Percentiles rank a stretch among this genome's conserved stretches.
phyloP scores from a whole-genome alignment of 1,140 invertebrate species.

The Formica exsecta region DNA sequence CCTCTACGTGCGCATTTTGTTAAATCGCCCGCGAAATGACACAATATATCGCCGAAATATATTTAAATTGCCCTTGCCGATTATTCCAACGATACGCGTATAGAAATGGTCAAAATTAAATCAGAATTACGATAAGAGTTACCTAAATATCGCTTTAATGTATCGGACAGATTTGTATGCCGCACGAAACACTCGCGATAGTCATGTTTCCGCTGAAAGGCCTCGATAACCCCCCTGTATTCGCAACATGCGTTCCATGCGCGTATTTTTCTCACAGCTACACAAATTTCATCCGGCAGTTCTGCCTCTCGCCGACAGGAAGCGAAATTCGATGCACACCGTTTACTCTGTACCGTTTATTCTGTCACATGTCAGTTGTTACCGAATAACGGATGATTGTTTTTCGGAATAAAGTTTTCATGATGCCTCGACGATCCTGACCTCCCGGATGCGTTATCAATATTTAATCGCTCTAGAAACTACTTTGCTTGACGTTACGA shows the following conservation, averaged over 20 bases:
- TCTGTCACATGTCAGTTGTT: slow-evolving; percentile 59
- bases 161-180: not conserved
- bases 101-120: slow-evolving; percentile 27
- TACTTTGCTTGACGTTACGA: not conserved
- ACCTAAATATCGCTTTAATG: slow-evolving; percentile 30
- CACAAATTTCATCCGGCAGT: slow-evolving; percentile 49
- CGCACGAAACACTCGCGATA: slow-evolving; percentile 9
- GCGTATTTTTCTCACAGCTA: slow-evolving; percentile 54
- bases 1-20: slow-evolving; percentile 52
- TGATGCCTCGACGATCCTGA: slow-evolving; percentile 13
- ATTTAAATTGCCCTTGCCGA: not conserved
- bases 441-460: not conserved
- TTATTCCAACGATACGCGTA: not conserved
- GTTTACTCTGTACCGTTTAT: slow-evolving; percentile 60
- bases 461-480: slow-evolving; percentile 22
- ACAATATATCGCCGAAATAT: slow-evolving; percentile 17
- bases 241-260: not conserved
- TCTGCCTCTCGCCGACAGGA: slow-evolving; percentile 13
- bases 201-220: slow-evolving; percentile 37
- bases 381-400: slow-evolving; percentile 56
- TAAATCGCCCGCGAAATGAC: slow-evolving; percentile 6
- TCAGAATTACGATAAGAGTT: not conserved
- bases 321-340: slow-evolving; percentile 51
- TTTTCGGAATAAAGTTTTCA: slow-evolving; percentile 52
- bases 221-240: slow-evolving; percentile 7